These are phyloP conservation scores for Apamea epomidion DNA, from an alignment of 2,888 invertebrate species.

Conservation along the genomic window DNA sequence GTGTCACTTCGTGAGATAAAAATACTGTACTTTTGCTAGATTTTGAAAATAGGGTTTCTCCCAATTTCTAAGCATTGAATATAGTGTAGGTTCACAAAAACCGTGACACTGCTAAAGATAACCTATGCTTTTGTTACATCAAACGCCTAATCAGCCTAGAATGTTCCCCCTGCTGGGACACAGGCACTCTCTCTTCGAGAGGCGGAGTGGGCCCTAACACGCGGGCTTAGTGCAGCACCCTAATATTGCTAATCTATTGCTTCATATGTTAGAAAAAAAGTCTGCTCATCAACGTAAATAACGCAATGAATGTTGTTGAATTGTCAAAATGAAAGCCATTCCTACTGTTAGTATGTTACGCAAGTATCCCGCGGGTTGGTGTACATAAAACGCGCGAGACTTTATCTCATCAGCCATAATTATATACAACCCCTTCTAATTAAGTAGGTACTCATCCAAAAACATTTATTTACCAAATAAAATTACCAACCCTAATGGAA, in stretches of 20 bases:
- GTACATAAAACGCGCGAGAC: not conserved
- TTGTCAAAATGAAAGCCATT: too few species aligned
- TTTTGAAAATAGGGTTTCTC: not conserved
- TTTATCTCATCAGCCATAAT: constrained; percentile 9
- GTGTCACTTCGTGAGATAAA: not conserved
- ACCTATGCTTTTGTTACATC: not conserved
- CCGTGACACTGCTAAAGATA: not conserved
- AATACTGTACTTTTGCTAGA: not conserved
- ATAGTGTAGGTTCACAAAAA: not conserved
- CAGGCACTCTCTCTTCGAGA: not conserved
- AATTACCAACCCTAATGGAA: constrained; percentile 62
- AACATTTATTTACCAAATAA: constrained; percentile 49
- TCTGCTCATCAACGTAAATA: too few species aligned
- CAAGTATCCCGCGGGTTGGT: not conserved
- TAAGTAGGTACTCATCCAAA: constrained; percentile 25
- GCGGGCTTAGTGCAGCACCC: not conserved
- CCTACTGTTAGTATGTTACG: too few species aligned
- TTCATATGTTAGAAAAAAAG: too few species aligned
- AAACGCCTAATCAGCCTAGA: not conserved
- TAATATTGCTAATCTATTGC: too few species aligned
- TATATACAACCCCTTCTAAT: constrained; percentile 35
- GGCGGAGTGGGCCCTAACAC: not conserved
- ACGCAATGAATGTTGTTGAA: too few species aligned
- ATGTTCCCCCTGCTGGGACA: not conserved
- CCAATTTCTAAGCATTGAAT: not conserved